Base-by-base conservation (phyloP, 1,140 invertebrate species). In the Zaprionus davidi region DNA sequence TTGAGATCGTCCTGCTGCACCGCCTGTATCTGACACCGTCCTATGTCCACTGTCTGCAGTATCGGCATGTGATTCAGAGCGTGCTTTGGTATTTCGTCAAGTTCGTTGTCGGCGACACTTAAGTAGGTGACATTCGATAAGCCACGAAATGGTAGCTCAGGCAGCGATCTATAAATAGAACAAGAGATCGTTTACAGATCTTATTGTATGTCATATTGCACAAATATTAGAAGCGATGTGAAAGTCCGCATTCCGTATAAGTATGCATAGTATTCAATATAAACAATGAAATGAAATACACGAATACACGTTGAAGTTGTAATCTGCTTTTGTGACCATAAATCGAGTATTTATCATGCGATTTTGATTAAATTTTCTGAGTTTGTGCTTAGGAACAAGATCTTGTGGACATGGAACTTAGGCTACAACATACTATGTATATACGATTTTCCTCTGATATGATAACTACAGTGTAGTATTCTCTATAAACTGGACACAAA, bases 31-130 rank as follows among this genome's bases (percentile, higher is more conserved):
- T 94, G 94, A 81, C 96, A 95, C 64, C 96, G 94, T 60, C 95
- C 95, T 15, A 97, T 93, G 92, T 97, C 96, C 28, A 97, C 90
- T 1, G 96, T 96, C 82, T 94, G 94, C 20, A 97, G 93, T 53
- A 95, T 94, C 0, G 96, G 95, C 91, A 97, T 94, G 90, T 96
- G 95, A 46, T 94, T 94, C 15, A 97, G 93, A 34, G 96, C 94
- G 68, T 96, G 94, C 28, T 95, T 94, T 12, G 96, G 96, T 92
- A 97, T 94, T 71, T 94, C 94, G 6, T 94, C 93, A 22, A 97
- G 92, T 55, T 94, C 94, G 88, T 97, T 97, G 91, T 97, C 96
- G 1, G 96, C 95, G 62, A 97, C 93, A 79, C 96, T 96, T 72
- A 97, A 94, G 92, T 94, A 96, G 72, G 95, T 95, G 59, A 96